Base-by-base conservation (phyloP, 1,140 invertebrate genomes). In the Gryon sp. region DNA sequence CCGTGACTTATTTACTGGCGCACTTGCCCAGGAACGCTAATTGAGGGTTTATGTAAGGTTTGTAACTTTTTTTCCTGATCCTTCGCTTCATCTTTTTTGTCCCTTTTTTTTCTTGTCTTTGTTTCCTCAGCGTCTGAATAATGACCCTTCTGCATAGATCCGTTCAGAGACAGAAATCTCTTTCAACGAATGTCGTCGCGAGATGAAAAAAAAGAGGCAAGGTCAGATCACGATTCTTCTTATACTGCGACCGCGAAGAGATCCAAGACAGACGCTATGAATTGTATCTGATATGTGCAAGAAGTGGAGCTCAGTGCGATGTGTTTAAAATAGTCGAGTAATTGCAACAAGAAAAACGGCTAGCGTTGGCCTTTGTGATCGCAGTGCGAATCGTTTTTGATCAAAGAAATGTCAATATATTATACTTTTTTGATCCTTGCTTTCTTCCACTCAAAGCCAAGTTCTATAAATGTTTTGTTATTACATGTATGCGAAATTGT, bases 21-120 rank as follows among this genome's bases (percentile, higher is more conserved):
- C 53, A 26, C 19, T 73, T 32, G 63, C 36, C 48, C 53, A 15
- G 28, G 22, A 74, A 79, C 66, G 48, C 74, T 72, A 81, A 83
- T 83, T 78, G 69, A 76, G 57, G 77, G 66, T 72, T 78, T 78
- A 76, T 74, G 59, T 78, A 59, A 50, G 63, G 40, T 8, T 26
- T 15, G 34, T 24, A 15, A 36, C 26, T 52, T 8, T 8, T 26
- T 16, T 26, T n/a, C n/a, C n/a, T n/a, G n/a, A n/a, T n/a, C n/a
- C 32, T 26, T 2, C 34, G 19, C 18, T 48, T 11, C 41, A 38
- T 36, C 16, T 48, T 63, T 46, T 15, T 50, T 28, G 3, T 12
- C 19, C 26, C 15, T 30, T 53, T 57, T 62, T 48, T n/a, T n/a
- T n/a, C n/a, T n/a, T n/a, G n/a, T n/a, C 36, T 66, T 40, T 52